These are phyloP conservation scores for Aplochiton taeniatus DNA, from an alignment of 2,797 vertebrate species.

Conservation along the genomic window DNA sequence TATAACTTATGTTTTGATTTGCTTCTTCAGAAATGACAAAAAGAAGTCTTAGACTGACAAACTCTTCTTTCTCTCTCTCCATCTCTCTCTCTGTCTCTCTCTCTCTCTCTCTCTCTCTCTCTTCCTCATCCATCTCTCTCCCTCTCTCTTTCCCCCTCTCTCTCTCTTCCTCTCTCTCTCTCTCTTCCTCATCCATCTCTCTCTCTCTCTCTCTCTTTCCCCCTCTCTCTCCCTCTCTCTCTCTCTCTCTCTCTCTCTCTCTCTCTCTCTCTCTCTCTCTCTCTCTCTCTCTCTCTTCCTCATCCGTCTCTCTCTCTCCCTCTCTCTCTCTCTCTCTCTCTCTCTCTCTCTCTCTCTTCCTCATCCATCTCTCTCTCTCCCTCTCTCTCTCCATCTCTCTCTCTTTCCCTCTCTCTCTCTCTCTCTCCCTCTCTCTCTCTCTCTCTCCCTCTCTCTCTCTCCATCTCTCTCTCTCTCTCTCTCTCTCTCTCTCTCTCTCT, in stretches of 20 bases:
- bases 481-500: constrained; percentile 7
- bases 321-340: background rate
- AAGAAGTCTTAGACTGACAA: too few species aligned
- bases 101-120: too few species aligned
- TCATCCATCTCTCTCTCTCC: background rate
- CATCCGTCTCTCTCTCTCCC: background rate
- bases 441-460: constrained; percentile 50
- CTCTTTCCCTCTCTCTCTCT: too few species aligned
- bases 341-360: background rate
- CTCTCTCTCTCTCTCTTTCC: background rate
- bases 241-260: background rate
- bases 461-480: constrained; percentile 1
- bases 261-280: background rate
- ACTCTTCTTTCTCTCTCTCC: too few species aligned
- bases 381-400: too few species aligned
- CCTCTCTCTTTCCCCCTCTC: too few species aligned
- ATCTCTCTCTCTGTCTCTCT: too few species aligned
- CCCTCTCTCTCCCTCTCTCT: background rate
- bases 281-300: background rate
- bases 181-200: too few species aligned
- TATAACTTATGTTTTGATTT: too few species aligned
- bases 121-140: too few species aligned
- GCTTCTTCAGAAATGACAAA: too few species aligned
- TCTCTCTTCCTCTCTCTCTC: too few species aligned
- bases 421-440: background rate